Evolutionary conservation across 2,113 vertebrate species (phyloP).

Genomic region (Melanocharis versteri): DNA sequence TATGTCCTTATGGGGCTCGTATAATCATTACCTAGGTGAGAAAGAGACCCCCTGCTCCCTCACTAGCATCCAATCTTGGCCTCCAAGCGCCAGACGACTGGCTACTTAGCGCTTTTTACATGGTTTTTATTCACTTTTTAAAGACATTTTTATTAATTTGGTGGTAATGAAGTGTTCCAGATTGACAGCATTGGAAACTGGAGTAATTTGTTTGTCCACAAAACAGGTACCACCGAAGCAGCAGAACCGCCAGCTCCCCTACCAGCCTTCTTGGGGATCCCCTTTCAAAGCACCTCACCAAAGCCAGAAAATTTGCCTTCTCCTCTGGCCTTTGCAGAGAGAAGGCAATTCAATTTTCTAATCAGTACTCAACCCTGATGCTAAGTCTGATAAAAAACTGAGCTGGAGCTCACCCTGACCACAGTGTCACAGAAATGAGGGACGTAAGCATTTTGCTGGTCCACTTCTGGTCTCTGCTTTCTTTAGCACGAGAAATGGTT

Average conservation of each 20-base stretch:
- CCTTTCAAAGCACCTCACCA: neutral
- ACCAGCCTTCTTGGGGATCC: neutral
- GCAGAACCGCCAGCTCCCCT: neutral
- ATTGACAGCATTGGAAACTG: neutral
- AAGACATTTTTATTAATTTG: slow-evolving; percentile 13
- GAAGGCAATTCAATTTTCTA: neutral
- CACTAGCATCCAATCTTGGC: neutral
- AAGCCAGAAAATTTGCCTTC: neutral
- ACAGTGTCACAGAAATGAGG: neutral
- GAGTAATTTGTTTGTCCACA: slow-evolving; percentile 16
- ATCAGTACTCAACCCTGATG: neutral
- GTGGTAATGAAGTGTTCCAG: neutral
- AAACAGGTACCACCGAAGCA: neutral
- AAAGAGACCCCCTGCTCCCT: slow-evolving; percentile 55
- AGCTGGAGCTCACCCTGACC: neutral
- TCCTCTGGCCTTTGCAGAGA: neutral
- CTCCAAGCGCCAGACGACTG: neutral
- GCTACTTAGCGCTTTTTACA: neutral
- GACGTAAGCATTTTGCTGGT: neutral
- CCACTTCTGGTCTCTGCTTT: neutral
- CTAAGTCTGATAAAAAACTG: neutral
- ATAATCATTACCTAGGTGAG: slow-evolving; percentile 72
- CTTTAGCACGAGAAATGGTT: neutral
- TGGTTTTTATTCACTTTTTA: neutral
- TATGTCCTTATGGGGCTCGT: slow-evolving; percentile 76